Percentiles rank a stretch among this genome's conserved stretches.
These are phyloP conservation scores for Myotis lucifugus DNA, from an alignment of 2,113 vertebrate species.

Conservation along the genomic window DNA sequence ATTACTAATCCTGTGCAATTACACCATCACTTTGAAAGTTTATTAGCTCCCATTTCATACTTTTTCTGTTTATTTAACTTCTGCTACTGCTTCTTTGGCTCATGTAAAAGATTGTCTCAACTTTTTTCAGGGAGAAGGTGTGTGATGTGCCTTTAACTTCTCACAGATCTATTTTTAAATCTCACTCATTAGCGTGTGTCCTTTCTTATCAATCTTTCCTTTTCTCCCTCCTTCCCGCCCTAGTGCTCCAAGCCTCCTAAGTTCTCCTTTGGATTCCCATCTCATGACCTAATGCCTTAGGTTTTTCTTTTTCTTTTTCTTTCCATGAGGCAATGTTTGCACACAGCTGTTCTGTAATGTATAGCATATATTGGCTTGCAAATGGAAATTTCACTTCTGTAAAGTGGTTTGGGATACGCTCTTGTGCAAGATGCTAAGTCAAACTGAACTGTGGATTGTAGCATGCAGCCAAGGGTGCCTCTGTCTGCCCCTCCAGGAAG, in stretches of 20 bases:
- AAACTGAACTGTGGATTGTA: constrained; percentile 65
- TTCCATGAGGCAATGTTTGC: constrained; percentile 74
- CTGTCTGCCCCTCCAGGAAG: constrained; percentile 57
- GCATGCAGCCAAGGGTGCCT: constrained; percentile 59
- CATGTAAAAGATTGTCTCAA: background rate
- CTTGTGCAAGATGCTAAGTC: constrained; percentile 70
- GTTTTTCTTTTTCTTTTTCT: constrained; percentile 42
- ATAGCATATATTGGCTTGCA: constrained; percentile 76
- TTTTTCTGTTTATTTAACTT: constrained; percentile 35
- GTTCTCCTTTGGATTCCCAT: constrained; percentile 62
- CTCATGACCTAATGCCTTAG: constrained; percentile 72
- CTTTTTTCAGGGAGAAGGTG: background rate
- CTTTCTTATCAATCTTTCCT: background rate
- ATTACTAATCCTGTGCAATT: background rate
- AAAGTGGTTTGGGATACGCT: constrained; percentile 79
- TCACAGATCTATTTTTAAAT: constrained; percentile 15
- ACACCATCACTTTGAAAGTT: background rate
- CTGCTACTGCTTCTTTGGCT: background rate
- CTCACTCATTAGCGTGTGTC: background rate
- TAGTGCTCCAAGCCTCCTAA: background rate
- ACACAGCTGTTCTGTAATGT: constrained; percentile 78
- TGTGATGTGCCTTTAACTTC: background rate
- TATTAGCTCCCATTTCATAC: background rate
- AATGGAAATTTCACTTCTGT: constrained; percentile 74
- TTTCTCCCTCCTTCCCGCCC: background rate